These are phyloP conservation scores for Salvelinus sp. DNA, from an alignment of 2,113 vertebrate genomes.

Conservation along the genomic window DNA sequence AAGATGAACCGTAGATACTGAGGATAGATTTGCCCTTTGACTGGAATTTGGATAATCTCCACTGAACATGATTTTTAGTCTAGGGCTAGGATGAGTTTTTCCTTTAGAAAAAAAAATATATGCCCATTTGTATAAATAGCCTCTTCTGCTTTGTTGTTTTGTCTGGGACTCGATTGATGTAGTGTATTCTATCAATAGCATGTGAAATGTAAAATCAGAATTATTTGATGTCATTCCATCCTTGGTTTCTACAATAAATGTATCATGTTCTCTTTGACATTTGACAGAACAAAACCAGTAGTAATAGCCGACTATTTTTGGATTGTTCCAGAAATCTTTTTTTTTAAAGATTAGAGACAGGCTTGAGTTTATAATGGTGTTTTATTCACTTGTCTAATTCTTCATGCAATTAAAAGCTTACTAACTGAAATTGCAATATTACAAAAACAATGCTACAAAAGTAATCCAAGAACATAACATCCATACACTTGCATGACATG, in stretches of 20 bases:
- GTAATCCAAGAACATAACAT: slow-evolving; percentile 4
- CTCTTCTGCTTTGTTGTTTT: not conserved
- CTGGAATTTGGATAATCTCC: not conserved
- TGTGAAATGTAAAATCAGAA: too few relatives aligned
- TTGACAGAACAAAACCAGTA: not conserved
- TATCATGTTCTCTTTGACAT: not conserved
- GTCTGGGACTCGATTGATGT: not conserved
- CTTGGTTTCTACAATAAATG: slow-evolving; percentile 11
- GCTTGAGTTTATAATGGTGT: not conserved
- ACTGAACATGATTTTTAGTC: not conserved
- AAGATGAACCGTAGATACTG: slow-evolving; percentile 97
- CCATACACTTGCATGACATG: not conserved
- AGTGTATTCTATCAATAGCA: not conserved
- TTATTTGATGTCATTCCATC: not conserved
- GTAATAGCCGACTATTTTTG: not conserved
- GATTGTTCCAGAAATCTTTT: not conserved
- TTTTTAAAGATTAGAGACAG: not conserved
- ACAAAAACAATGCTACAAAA: slow-evolving; percentile 20
- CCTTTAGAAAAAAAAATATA: too few relatives aligned
- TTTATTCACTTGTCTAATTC: slow-evolving; percentile 1
- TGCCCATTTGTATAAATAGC: not conserved
- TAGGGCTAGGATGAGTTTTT: too few relatives aligned
- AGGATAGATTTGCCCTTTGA: slow-evolving; percentile 27
- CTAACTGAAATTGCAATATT: slow-evolving; percentile 13
- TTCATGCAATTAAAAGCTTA: not conserved